Evolutionary conservation across 1,140 invertebrate species (phyloP).

Genomic region (Cydia strobilella): DNA sequence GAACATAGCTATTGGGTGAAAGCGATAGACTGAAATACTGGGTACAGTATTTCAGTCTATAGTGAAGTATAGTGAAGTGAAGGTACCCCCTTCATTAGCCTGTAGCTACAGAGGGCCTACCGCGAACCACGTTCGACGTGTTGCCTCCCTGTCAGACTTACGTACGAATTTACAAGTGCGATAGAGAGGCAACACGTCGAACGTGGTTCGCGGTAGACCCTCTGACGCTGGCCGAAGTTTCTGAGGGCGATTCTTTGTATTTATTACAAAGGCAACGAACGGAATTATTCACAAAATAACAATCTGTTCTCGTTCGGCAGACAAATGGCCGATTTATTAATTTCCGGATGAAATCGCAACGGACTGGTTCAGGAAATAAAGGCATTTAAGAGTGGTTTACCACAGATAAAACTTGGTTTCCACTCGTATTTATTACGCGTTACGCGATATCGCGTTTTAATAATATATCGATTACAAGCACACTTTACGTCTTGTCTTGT

Average conservation of each 20-base stretch:
- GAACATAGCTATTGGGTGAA: no score
- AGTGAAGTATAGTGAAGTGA: no score
- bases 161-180: no score
- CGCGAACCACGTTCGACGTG: no score
- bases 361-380: not conserved
- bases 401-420: conserved; percentile 1
- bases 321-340: conserved; percentile 29
- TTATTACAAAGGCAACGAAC: not conserved
- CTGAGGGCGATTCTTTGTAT: not conserved
- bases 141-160: no score
- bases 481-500: no score
- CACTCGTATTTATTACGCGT: not conserved
- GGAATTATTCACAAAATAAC: conserved; percentile 23
- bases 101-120: not conserved
- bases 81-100: no score
- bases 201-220: no score
- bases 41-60: no score
- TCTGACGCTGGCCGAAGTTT: not conserved
- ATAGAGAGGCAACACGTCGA: no score
- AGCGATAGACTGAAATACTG: no score
- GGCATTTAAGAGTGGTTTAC: conserved; percentile 10
- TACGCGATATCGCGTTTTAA: not conserved
- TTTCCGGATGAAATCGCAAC: conserved; percentile 16
- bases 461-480: no score
- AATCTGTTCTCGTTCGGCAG: not conserved